Evolutionary conservation across 2,888 invertebrate species (phyloP), one percentile per base, ranked within the genome.

Genomic region (Acholoe squamosa): DNA sequence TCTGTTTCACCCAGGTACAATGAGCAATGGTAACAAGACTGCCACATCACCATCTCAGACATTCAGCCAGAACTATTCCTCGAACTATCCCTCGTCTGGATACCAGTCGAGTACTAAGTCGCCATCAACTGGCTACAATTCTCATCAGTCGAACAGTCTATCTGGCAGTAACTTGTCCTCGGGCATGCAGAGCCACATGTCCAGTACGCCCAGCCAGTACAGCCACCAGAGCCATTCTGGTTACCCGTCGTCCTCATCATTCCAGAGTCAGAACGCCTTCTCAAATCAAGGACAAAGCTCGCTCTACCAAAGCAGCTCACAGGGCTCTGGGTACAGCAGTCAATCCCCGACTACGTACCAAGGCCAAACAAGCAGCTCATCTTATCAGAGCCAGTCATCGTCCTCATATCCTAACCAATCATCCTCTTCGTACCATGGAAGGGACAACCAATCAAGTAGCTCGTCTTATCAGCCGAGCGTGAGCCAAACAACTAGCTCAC

Each of bases 211-310:
- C 61, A 88, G 80, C 89, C 89, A 90, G 71, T 91, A 90, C 71
- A 86, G 77, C 28, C 77, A 90, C 91, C 92, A 90, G 76, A 89
- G 90, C 86, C 91, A 92, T 80, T 91, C 92, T 34, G 84, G 77
- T 25, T 92, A 92, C 84, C 93, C 92, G 91, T 77, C 92, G n/a
- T 93, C 94, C 71, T 92, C 94, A 91, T 92, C 94, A 91, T 95
- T 94, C 94, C 94, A 94, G 91, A 93, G 92, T 92, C 93, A 93
- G 90, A 92, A 93, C 52, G 92, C 92, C 91, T 94, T 92, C 90
- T 93, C 93, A 12, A 91, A 89, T 89, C 90, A 91, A 89, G 89
- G 93, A 90, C 93, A 92, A 88, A 93, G 91, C 91, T 93, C 93
- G 67, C 92, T 93, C 43, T 94, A 94, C 91, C 93, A 93, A 84